Evolutionary conservation across 2,797 vertebrate genomes (phyloP).

Genomic region (Alca torda): DNA sequence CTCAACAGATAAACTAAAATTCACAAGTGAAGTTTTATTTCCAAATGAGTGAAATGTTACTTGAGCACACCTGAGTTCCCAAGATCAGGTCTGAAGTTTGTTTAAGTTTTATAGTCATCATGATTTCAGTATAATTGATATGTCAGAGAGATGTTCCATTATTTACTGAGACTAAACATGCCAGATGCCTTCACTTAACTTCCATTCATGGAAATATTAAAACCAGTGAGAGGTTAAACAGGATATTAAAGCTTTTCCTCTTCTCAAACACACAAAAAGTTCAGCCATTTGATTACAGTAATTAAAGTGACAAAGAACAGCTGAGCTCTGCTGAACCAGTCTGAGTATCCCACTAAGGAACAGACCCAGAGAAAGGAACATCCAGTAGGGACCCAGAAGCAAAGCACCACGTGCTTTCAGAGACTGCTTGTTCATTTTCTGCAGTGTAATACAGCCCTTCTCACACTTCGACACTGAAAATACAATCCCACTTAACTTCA

Average conservation of each 20-base stretch:
- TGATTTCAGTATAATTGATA: background rate
- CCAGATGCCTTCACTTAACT: background rate
- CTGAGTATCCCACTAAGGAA: background rate
- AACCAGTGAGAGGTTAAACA: conserved; percentile 26
- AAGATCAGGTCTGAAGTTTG: background rate
- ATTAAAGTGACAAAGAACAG: conserved; percentile 51
- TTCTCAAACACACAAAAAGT: conserved; percentile 24
- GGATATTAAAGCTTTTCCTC: conserved; percentile 56
- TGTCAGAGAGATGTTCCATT: background rate
- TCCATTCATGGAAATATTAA: background rate
- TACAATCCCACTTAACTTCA: background rate
- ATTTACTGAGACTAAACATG: background rate
- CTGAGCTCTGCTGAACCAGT: background rate
- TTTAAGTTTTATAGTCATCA: background rate
- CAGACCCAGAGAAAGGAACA: background rate
- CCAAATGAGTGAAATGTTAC: background rate
- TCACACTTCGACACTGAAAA: background rate
- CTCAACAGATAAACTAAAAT: background rate
- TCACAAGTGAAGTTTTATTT: background rate
- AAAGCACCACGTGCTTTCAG: background rate
- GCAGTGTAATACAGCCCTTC: background rate
- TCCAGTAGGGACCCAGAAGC: background rate
- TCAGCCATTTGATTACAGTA: background rate
- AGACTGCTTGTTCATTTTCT: background rate
- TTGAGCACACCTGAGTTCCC: background rate